Conservation (phyloP, 2,888 invertebrate species). For the Coleophora deauratella region DNA sequence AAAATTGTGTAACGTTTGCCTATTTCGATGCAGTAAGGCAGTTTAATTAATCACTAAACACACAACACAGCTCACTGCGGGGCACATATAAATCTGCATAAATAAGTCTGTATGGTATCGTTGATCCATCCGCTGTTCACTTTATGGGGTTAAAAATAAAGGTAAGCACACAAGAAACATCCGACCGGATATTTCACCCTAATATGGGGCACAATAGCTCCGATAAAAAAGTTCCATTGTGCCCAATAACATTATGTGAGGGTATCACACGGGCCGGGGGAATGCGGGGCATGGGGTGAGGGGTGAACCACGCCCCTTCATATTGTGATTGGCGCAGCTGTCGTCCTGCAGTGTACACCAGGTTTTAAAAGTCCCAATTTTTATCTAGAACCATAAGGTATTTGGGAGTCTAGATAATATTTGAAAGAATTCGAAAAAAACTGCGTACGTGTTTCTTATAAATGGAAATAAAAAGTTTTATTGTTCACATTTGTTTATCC, state of each 20-base stretch:
- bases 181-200: slow-evolving; percentile 73
- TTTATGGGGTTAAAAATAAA: slow-evolving; percentile 51
- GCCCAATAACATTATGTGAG: slow-evolving; percentile 61
- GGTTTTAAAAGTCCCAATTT: slow-evolving; percentile 35
- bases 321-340: slow-evolving; percentile 74
- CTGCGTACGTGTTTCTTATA: too few species aligned
- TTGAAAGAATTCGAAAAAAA: too few species aligned
- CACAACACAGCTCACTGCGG: neutral
- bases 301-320: slow-evolving; percentile 56
- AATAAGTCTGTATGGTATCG: too few species aligned
- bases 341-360: slow-evolving; percentile 44
- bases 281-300: slow-evolving; percentile 27
- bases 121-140: slow-evolving; percentile 55
- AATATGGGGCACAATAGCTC: slow-evolving; percentile 59
- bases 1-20: too few species aligned
- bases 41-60: too few species aligned
- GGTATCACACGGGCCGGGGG: slow-evolving; percentile 47
- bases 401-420: too few species aligned
- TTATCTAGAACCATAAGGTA: slow-evolving; percentile 1
- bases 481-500: neutral
- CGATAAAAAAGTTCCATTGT: slow-evolving; percentile 69
- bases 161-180: slow-evolving; percentile 62
- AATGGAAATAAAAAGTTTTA: too few species aligned
- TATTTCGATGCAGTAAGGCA: too few species aligned
- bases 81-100: neutral